phyloP scores from a whole-genome alignment of 2,797 vertebrate species.

The Muraenolepis orangiensis region DNA sequence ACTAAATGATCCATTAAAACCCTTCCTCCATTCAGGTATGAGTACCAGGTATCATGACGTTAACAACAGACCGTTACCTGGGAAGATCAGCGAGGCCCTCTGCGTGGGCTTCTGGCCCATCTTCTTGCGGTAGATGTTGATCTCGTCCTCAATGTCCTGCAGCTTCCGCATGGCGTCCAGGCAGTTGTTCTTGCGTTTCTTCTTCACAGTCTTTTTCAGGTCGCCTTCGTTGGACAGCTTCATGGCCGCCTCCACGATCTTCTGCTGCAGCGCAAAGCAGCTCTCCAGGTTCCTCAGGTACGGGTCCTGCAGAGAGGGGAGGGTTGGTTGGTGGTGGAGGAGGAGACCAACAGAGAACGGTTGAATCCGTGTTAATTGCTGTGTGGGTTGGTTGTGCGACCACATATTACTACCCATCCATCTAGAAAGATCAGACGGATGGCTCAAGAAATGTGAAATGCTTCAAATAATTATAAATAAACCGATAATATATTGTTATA shows the following conservation, averaged over 20 bases:
- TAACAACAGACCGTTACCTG: too few species aligned
- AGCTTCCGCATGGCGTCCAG: conserved; percentile 83
- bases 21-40: not conserved
- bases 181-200: conserved; percentile 87
- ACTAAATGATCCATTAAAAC: too few species aligned
- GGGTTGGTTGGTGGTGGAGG: too few species aligned
- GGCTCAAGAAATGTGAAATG: too few species aligned
- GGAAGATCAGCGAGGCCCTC: conserved; percentile 79
- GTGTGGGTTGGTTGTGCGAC: too few species aligned
- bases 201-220: conserved; percentile 89
- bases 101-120: conserved; percentile 85
- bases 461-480: too few species aligned
- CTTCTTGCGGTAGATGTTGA: conserved; percentile 84
- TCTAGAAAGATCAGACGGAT: too few species aligned
- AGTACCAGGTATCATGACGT: not conserved
- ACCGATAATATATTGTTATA: too few species aligned
- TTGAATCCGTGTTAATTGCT: too few species aligned
- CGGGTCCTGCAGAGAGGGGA: conserved; percentile 80
- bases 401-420: too few species aligned
- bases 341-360: too few species aligned
- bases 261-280: conserved; percentile 90
- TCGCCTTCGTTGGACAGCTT: conserved; percentile 86
- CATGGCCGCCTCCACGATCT: conserved; percentile 90
- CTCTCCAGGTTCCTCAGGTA: conserved; percentile 88
- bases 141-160: conserved; percentile 86